These are phyloP conservation scores for Leptonema lineaticorne DNA, from an alignment of 1,140 invertebrate species.

Conservation along the genomic window DNA sequence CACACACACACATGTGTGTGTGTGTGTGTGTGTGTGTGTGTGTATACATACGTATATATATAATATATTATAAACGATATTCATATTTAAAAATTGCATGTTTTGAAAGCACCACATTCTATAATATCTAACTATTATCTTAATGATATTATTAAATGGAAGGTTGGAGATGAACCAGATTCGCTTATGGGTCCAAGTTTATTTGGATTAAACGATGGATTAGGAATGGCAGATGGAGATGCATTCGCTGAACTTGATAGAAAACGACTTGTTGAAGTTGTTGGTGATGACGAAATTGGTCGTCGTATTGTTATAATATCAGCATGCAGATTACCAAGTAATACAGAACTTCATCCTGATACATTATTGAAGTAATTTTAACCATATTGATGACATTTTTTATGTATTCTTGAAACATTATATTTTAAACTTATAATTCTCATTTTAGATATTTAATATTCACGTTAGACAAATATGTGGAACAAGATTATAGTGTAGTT, in stretches of 20 bases:
- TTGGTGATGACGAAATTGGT: conserved; percentile 87
- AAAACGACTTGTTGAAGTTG: conserved; percentile 85
- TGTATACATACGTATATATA: no score
- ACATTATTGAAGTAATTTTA: conserved; percentile 73
- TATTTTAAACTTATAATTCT: background rate
- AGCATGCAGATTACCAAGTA: conserved; percentile 88
- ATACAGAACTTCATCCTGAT: conserved; percentile 80
- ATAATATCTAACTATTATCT: no score
- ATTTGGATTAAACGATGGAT: conserved; percentile 43
- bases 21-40: no score
- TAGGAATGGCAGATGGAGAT: conserved; percentile 63
- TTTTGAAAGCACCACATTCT: no score
- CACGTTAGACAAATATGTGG: conserved; percentile 96
- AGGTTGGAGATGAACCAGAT: conserved; percentile 36
- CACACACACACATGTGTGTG: no score
- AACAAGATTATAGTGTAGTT: conserved; percentile 98
- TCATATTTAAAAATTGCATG: no score
- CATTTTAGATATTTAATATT: conserved; percentile 85
- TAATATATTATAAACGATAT: no score
- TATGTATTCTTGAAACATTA: background rate
- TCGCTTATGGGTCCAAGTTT: conserved; percentile 43
- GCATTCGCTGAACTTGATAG: conserved; percentile 76
- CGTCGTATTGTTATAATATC: conserved; percentile 94
- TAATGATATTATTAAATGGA: no score
- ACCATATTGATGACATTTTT: background rate